Evolutionary conservation across 2,888 invertebrate species (phyloP).

Genomic region (Rhopalosiphum nymphaeae): DNA sequence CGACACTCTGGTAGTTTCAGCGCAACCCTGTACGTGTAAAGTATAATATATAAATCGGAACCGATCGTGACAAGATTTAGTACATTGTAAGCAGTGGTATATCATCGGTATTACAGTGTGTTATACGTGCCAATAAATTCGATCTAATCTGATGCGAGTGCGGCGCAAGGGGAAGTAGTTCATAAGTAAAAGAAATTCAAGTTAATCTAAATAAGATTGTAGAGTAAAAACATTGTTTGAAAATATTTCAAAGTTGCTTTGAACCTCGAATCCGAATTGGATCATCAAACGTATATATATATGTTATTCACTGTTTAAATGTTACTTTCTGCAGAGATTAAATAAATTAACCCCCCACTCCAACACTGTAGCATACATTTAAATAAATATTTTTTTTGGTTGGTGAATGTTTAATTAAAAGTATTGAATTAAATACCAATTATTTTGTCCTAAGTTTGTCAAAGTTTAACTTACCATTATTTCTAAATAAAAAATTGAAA

Average conservation of each 20-base stretch:
- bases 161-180: neutral
- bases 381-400: neutral
- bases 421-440: neutral
- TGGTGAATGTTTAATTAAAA: neutral
- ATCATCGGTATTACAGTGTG: neutral
- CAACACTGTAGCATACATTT: neutral
- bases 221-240: neutral
- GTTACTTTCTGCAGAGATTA: neutral
- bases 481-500: neutral
- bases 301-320: neutral
- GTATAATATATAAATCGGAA: conserved; percentile 70
- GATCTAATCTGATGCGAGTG: neutral
- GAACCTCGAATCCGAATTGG: neutral
- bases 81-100: neutral
- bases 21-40: conserved; percentile 72
- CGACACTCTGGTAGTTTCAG: conserved; percentile 72
- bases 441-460: neutral
- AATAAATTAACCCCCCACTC: neutral
- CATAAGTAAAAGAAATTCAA: neutral
- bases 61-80: neutral
- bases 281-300: neutral
- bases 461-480: neutral
- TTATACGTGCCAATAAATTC: neutral
- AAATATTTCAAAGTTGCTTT: neutral
- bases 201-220: neutral